Evolutionary conservation across 2,797 vertebrate species (phyloP).

Genomic region (Acanthiza pusilla): DNA sequence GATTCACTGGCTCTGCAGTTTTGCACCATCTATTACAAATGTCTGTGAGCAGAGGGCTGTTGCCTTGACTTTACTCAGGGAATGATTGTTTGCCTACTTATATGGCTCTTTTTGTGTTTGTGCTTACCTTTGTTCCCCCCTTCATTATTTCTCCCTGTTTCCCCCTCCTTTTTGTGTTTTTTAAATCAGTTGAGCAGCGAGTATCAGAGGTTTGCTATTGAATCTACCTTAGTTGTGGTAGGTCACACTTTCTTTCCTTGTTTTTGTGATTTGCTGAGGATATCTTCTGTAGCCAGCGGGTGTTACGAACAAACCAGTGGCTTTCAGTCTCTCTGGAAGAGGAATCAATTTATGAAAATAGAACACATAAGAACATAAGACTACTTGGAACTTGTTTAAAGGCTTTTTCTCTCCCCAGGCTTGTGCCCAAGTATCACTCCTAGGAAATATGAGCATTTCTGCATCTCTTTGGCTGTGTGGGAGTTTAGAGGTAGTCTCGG

Average conservation of each 20-base stretch:
- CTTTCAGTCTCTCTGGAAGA: neutral
- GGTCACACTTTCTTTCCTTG: neutral
- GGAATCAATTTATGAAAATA: conserved; percentile 1
- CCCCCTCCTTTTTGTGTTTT: neutral
- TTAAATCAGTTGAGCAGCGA: neutral
- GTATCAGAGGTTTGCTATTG: neutral
- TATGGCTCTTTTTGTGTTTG: neutral
- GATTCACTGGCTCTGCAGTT: neutral
- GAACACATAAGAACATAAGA: neutral
- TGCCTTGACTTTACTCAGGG: conserved; percentile 9
- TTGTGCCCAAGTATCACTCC: neutral
- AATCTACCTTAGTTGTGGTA: neutral
- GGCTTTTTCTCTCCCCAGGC: neutral
- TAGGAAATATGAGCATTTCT: neutral
- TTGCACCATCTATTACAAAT: fast-evolving
- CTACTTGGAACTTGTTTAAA: neutral
- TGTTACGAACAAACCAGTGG: neutral
- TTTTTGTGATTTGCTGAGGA: neutral
- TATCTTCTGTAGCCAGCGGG: neutral
- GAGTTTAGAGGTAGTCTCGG: neutral
- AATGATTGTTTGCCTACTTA: neutral
- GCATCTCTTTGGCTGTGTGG: neutral
- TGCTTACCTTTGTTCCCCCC: neutral
- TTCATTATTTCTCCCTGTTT: fast-evolving
- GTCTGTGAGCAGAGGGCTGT: neutral